Percentiles rank a stretch among this genome's conserved stretches.
Conservation (phyloP, 2,113 vertebrate genomes). For the Pseudois nayaur region DNA sequence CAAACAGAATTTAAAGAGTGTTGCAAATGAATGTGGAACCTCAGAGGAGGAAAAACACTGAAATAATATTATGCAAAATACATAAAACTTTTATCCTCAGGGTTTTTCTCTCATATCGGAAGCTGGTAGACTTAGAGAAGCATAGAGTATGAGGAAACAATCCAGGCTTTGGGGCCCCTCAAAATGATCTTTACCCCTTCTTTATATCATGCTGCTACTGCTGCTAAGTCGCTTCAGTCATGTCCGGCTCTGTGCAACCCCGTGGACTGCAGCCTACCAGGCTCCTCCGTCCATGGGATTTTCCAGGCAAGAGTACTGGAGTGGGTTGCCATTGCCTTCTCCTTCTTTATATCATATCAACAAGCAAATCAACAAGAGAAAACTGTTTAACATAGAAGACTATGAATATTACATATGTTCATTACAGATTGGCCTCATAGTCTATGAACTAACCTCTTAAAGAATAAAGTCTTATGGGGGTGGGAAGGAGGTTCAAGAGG, state of each 20-base stretch:
- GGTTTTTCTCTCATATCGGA: neutral
- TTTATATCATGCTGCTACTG: neutral
- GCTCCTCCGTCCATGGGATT: too few species aligned
- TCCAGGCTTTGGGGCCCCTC: neutral
- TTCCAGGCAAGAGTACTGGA: too few species aligned
- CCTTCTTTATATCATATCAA: neutral
- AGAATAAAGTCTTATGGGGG: neutral
- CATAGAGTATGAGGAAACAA: neutral
- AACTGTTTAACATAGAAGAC: neutral
- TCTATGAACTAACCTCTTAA: constrained; percentile 1
- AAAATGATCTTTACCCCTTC: neutral
- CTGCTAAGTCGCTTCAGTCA: too few species aligned
- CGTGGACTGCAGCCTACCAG: too few species aligned
- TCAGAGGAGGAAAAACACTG: neutral
- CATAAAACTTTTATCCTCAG: neutral
- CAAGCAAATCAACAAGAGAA: neutral
- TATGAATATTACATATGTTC: neutral
- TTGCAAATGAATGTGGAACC: neutral
- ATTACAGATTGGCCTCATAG: neutral
- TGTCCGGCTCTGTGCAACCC: too few species aligned
- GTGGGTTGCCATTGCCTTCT: too few species aligned
- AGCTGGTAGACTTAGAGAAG: neutral
- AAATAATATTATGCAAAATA: constrained; percentile 22
- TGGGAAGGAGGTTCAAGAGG: neutral
- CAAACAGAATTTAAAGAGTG: neutral